Evolutionary conservation across 2,797 vertebrate genomes (phyloP), one percentile per base, ranked within the genome.

Genomic region (Knipowitschia caucasica): DNA sequence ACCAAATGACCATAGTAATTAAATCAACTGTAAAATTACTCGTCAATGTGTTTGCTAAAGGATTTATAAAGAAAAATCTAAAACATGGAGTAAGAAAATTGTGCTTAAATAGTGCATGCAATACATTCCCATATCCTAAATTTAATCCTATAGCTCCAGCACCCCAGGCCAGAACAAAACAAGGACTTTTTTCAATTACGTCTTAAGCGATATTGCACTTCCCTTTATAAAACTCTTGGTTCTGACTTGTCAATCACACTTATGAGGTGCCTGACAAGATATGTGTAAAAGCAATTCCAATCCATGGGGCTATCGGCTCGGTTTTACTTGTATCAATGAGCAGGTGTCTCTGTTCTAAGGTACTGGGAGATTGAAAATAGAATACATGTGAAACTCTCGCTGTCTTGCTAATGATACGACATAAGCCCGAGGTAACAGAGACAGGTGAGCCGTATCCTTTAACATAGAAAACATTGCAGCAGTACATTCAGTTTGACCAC

Each of bases 91-190:
- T n/a, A n/a, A 26, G 15, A 5, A 51, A 24, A 43, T 57, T 50
- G 38, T 25, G 49, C 92, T 94, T 94, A n/a, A n/a, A n/a, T n/a
- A n/a, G n/a, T n/a, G n/a, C n/a, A n/a, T n/a, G n/a, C n/a, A n/a
- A n/a, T n/a, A n/a, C n/a, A n/a, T n/a, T n/a, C n/a, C n/a, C n/a
- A n/a, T n/a, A n/a, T n/a, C n/a, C n/a, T n/a, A n/a, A n/a, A n/a
- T n/a, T n/a, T n/a, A n/a, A n/a, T n/a, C n/a, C n/a, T 92, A 90
- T 93, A 83, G 92, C 53, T 70, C 33, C 21, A 60, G 56, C n/a
- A 71, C 62, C 58, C 47, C 20, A 38, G 54, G 45, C 71, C 66
- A 56, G 51, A 52, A 50, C 51, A 53, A 61, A 62, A 66, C 53
- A 54, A 69, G 36, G 76, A 69, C n/a, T 75, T 64, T 72, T 67